Conservation (phyloP, 2,888 invertebrate species). For the Dioctria rufipes region DNA sequence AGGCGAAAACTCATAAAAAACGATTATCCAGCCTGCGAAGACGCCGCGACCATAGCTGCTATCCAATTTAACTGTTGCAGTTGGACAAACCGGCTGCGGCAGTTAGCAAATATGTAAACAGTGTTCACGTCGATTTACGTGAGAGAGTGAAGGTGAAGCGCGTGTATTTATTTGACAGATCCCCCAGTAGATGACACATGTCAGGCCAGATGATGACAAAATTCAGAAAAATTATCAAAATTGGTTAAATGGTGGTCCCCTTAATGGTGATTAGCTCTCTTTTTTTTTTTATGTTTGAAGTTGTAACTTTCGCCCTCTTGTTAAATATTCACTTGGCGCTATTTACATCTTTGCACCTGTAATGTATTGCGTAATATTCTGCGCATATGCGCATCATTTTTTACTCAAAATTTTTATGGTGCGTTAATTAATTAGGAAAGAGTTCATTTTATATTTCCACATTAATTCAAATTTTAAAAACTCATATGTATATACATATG, state of each 20-base stretch:
- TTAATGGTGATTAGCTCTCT: not conserved
- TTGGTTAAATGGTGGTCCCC: not conserved
- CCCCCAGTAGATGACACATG: conserved; percentile 23
- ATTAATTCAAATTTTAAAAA: too few relatives aligned
- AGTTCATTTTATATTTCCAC: too few relatives aligned
- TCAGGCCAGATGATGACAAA: conserved; percentile 23
- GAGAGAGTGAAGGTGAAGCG: not conserved
- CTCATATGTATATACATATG: too few relatives aligned
- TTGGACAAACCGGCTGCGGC: conserved; percentile 4
- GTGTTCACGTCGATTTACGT: not conserved
- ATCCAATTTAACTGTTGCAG: not conserved
- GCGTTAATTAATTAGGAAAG: not conserved
- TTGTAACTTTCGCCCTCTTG: not conserved
- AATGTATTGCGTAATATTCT: not conserved
- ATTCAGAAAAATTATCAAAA: conserved; percentile 13
- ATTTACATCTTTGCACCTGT: conserved; percentile 1
- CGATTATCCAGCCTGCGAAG: too few relatives aligned
- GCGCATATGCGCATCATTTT: not conserved
- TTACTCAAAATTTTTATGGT: not conserved
- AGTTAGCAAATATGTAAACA: not conserved
- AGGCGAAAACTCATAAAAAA: too few relatives aligned
- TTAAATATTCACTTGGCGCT: conserved; percentile 14
- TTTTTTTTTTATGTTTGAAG: too few relatives aligned
- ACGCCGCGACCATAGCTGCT: not conserved
- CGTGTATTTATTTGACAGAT: too few relatives aligned